A percentile compares a stretch with the other conserved stretches of the same genome.
Evolutionary conservation across 2,797 vertebrate species (phyloP).

Genomic region (Gallinago nigripennis): DNA sequence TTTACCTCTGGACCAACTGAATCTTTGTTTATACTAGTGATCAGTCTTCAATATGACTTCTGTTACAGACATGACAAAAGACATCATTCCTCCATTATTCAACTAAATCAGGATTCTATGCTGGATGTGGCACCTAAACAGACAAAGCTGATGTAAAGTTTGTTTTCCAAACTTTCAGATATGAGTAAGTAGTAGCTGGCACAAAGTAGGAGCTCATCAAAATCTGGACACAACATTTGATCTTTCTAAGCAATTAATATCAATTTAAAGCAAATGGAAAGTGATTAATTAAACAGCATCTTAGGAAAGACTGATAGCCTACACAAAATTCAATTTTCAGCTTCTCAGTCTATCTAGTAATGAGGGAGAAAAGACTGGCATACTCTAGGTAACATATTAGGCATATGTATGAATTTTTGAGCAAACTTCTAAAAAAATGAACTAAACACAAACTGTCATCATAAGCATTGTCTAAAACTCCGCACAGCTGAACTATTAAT

Average conservation of each 20-base stretch:
- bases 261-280: not conserved
- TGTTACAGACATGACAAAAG: conserved; percentile 4
- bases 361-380: not conserved
- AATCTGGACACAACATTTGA: not conserved
- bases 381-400: not conserved
- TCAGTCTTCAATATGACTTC: not conserved
- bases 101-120: not conserved
- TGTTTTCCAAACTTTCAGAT: not conserved
- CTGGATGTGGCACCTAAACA: not conserved
- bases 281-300: not conserved
- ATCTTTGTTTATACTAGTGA: not conserved
- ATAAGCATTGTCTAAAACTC: not conserved
- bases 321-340: not conserved
- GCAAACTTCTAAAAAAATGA: not conserved
- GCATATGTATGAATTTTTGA: not conserved
- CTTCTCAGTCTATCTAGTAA: not conserved
- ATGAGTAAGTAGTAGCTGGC: not conserved
- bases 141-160: not conserved
- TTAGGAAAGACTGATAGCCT: not conserved
- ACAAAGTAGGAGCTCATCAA: not conserved
- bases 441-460: not conserved
- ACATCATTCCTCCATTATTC: not conserved
- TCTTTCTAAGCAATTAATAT: not conserved
- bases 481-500: not conserved
- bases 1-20: not conserved